These are phyloP conservation scores for Apistogramma diplotaenia DNA, from an alignment of 2,113 vertebrate genomes.

Conservation along the genomic window DNA sequence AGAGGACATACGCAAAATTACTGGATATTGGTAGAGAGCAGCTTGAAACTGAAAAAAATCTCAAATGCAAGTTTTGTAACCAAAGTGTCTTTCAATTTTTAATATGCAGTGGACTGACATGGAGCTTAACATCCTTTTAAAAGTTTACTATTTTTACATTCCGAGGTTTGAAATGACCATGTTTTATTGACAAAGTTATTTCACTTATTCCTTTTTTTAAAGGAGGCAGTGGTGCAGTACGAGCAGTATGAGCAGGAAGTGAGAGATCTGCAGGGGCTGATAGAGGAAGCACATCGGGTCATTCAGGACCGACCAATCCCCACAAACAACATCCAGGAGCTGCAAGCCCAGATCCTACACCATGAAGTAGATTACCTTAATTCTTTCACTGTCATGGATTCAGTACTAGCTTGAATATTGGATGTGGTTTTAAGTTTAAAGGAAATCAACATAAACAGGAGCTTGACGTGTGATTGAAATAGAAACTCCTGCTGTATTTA, in stretches of 20 bases:
- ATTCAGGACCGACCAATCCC: conserved; percentile 87
- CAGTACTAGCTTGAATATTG: not conserved
- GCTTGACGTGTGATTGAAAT: not conserved
- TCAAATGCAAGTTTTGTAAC: not conserved
- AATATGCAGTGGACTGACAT: not conserved
- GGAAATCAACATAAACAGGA: not conserved
- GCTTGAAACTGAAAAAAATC: not conserved
- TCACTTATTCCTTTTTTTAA: not conserved
- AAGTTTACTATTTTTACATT: not conserved
- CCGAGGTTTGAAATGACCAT: not conserved
- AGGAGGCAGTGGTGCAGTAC: conserved; percentile 96
- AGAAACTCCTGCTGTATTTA: not conserved
- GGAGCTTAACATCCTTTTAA: not conserved
- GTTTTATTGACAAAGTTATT: not conserved
- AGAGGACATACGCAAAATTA: not conserved
- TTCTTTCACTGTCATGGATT: not conserved
- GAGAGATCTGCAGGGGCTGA: conserved; percentile 88
- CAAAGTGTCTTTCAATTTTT: not conserved
- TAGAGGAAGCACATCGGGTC: conserved; percentile 89
- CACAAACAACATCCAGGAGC: conserved; percentile 90
- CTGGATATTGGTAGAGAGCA: not conserved
- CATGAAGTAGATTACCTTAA: conserved; percentile 83
- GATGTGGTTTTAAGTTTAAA: not conserved
- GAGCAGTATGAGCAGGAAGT: conserved; percentile 97
- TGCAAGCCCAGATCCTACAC: conserved; percentile 90